Evolutionary conservation across 2,888 invertebrate genomes (phyloP), one percentile per base, ranked within the genome.

Genomic region (Scaptomyza tumidula): DNA sequence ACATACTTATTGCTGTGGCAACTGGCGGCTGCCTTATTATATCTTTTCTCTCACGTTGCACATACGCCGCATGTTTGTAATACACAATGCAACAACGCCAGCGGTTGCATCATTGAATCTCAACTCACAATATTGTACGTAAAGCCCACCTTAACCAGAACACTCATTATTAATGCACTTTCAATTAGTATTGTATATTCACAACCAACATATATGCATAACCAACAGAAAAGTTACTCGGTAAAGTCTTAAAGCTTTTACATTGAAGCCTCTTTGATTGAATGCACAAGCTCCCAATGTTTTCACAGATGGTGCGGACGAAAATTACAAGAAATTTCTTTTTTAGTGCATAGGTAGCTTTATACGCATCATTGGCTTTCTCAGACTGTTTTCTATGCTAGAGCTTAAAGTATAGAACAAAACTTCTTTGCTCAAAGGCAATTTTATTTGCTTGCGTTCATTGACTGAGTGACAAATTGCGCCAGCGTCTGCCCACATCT

Each of bases 31-130:
- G 70, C 43, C 60, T 77, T 61, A 75, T 73, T 71, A 71, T 54
- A 35, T 33, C 33, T 55, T 46, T 45, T 33, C 13, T 19, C 46
- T 10, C 29, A 19, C 41, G 53, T 72, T 60, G 61, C 72, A 83
- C 70, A 80, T 80, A 78, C 78, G 83, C 71, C 80, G 45, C 59
- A 56, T 67, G 67, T 80, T 71, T 79, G 77, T 65, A 69, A 73
- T 69, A 71, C 60, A 74, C 58, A 78, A 74, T 74, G 79, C 66
- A 67, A 50, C 56, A 66, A 52, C 48, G 9, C 6, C n/a, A 33
- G 33, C 49, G 31, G 13, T 13, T 49, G 31, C 9, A 16, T 13
- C 48, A 33, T 5, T 13, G 13, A 16, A 16, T 13, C 19, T 19
- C 9, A 49, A 14, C 46, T 39, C 41, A 7, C 48, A 61, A 55